Base-by-base conservation (phyloP, 2,888 invertebrate species). In the Drosophila neotestacea region DNA sequence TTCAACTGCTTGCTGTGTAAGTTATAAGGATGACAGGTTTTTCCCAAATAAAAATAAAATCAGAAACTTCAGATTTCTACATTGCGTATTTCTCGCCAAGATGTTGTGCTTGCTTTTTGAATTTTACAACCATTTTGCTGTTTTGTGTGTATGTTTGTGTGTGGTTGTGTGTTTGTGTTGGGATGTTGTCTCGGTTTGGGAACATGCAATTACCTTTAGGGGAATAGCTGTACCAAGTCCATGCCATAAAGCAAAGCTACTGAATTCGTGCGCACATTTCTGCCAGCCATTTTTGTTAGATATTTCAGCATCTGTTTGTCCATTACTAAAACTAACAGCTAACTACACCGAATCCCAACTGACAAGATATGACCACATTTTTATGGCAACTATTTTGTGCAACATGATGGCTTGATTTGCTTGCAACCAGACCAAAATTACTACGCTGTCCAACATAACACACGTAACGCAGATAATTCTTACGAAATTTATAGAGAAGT, bases 11-110 rank as follows among this genome's bases (percentile, higher is more conserved):
- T 48, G 60, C 41, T 39, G 58, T 48, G 66, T 67, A 60, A 64
- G 66, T 80, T 71, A 66, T 66, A 88, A 81, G 77, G 79, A 77
- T 85, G 85, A 86, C 86, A 85, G 72, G 71, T 85, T 88, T 78
- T 13, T 32, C 70, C 47, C 58, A 58, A 67, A 54, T 36, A 39
- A 54, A 56, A 48, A 42, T 41, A 50, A 71, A 46, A 36, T 36
- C 10, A 13, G 55, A 68, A 77, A 61, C 67, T 67, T 79, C 51
- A 56, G 36, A 48, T 48, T 56, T 56, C 32, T 41, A 47, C 50
- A 52, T 28, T 63, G 62, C 50, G 59, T 68, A 61, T 66, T 41
- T 51, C 39, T 54, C 44, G 62, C 52, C 22, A 63, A 58, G 54
- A 50, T 62, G 68, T 52, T 51, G 27, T 32, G 38, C 34, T 41